Conservation (phyloP, 2,888 invertebrate species). For the Chloroclystis v-ata region DNA sequence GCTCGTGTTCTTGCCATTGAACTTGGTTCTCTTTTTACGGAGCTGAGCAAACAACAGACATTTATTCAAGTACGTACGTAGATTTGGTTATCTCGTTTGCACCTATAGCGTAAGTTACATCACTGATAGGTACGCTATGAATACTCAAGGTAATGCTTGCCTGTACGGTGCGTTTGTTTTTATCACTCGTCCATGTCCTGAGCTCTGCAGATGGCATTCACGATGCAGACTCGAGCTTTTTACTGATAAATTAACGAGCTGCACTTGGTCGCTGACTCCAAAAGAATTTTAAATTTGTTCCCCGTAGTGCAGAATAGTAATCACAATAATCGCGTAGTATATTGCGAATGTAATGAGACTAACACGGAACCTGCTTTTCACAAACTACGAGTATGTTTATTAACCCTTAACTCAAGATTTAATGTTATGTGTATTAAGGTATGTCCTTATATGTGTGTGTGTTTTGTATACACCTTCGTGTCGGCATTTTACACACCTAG, state of each 20-base stretch:
- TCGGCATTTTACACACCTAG: too few species aligned
- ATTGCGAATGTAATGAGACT: too few species aligned
- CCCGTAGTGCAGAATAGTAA: slow-evolving; percentile 38
- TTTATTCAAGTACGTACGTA: slow-evolving; percentile 35
- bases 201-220: slow-evolving; percentile 58
- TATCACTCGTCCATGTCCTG: slow-evolving; percentile 50
- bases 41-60: slow-evolving; percentile 48
- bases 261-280: slow-evolving; percentile 47
- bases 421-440: too few species aligned
- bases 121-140: slow-evolving; percentile 43
- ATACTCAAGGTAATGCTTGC: slow-evolving; percentile 43
- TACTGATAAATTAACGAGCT: slow-evolving; percentile 44
- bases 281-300: slow-evolving; percentile 45
- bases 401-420: too few species aligned
- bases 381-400: too few species aligned
- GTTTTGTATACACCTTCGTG: too few species aligned
- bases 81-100: slow-evolving; percentile 48
- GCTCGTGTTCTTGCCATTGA: slow-evolving; percentile 58
- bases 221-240: slow-evolving; percentile 55
- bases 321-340: slow-evolving; percentile 23
- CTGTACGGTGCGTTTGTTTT: slow-evolving; percentile 58
- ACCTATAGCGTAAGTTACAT: slow-evolving; percentile 24
- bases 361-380: too few species aligned
- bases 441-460: too few species aligned
- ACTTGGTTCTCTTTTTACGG: slow-evolving; percentile 43